Percentiles rank a stretch among this genome's conserved stretches.
Conservation (phyloP, 2,797 vertebrate genomes). For the Cuniculus paca region DNA sequence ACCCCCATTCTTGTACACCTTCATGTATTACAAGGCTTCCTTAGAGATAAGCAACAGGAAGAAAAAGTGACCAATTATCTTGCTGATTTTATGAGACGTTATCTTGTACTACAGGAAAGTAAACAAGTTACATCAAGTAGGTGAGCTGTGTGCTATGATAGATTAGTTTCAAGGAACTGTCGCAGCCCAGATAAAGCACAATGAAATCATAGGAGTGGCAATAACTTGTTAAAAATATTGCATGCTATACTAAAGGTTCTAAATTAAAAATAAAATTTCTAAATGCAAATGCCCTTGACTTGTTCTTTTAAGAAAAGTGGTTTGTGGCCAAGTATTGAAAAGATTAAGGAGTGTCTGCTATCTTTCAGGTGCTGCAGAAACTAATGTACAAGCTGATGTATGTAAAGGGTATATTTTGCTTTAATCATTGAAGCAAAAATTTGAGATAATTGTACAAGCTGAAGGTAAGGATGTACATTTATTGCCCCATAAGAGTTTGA, state of each 20-base stretch:
- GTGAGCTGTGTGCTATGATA: too few species aligned
- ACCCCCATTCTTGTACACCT: accelerated
- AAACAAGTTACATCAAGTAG: neutral
- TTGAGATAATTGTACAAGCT: neutral
- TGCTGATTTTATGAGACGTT: neutral
- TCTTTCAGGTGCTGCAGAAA: neutral
- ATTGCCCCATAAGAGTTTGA: neutral
- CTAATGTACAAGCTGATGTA: neutral
- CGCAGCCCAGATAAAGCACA: neutral
- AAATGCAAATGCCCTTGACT: neutral
- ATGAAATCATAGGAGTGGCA: too few species aligned
- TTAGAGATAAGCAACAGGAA: neutral
- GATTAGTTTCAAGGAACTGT: neutral
- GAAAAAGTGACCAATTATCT: neutral
- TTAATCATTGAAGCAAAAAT: neutral
- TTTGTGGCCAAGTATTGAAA: neutral
- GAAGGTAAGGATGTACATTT: neutral
- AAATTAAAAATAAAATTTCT: neutral
- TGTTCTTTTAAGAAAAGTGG: neutral
- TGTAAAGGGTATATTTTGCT: neutral
- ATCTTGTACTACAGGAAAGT: neutral
- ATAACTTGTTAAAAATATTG: neutral
- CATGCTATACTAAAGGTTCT: neutral
- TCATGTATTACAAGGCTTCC: neutral
- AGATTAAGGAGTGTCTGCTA: neutral